Percentiles rank a stretch among this genome's conserved stretches.
phyloP scores from a whole-genome alignment of 2,888 invertebrate species.

The Nemotelus nigrinus region DNA sequence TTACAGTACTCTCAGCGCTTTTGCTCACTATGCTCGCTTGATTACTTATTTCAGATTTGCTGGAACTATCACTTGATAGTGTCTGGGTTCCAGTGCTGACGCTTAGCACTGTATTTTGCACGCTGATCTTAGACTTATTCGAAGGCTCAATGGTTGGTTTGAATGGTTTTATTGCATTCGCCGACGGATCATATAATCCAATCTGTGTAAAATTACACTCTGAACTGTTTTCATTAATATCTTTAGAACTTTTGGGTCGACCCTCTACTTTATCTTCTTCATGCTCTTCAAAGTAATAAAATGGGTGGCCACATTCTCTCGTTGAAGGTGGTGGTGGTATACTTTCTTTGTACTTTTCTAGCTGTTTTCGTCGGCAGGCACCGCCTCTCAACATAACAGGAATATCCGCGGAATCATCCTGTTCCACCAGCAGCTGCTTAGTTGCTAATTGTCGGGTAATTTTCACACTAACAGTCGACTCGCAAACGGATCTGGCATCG shows the following conservation, averaged over 20 bases:
- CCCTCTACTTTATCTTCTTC: too few relatives aligned
- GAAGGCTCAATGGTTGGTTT: too few relatives aligned
- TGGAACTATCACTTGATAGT: too few relatives aligned
- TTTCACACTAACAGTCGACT: constrained; percentile 35
- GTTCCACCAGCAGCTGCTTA: neutral
- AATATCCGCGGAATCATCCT: neutral
- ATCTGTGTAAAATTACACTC: too few relatives aligned
- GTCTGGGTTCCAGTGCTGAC: neutral
- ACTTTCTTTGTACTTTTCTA: neutral
- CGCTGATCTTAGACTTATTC: too few relatives aligned
- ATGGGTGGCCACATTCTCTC: too few relatives aligned
- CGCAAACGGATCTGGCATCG: constrained; percentile 34
- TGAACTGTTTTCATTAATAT: too few relatives aligned
- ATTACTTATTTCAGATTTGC: neutral
- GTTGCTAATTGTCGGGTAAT: neutral
- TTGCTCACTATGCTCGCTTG: neutral
- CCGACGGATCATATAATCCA: too few relatives aligned
- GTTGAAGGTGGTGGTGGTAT: neutral
- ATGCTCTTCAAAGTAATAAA: too few relatives aligned
- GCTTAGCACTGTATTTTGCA: too few relatives aligned
- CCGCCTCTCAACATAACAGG: constrained; percentile 17
- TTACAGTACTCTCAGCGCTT: neutral
- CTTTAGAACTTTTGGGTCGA: too few relatives aligned
- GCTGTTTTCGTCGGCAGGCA: neutral
- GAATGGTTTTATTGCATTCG: too few relatives aligned